These are phyloP conservation scores for Hofmannophila pseudospretella DNA, from an alignment of 2,888 invertebrate genomes.

Conservation along the genomic window DNA sequence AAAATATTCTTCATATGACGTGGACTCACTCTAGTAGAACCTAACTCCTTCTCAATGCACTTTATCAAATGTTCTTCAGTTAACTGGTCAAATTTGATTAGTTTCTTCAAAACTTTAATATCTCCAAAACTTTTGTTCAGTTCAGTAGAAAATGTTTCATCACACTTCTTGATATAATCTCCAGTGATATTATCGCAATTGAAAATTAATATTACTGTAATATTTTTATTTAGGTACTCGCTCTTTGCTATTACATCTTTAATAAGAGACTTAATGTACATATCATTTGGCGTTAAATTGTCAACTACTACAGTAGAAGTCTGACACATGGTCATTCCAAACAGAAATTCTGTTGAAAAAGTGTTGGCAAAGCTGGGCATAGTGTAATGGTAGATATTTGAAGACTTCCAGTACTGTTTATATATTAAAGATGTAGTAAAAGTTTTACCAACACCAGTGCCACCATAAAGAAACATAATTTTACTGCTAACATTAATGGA, in stretches of 20 bases:
- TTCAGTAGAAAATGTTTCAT: constrained; percentile 29
- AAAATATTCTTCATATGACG: constrained; percentile 34
- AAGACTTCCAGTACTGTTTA: constrained; percentile 35
- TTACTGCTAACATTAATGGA: constrained; percentile 33
- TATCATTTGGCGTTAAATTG: constrained; percentile 43
- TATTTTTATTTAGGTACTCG: constrained; percentile 38
- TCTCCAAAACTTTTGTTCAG: constrained; percentile 34
- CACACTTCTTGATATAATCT: constrained; percentile 39
- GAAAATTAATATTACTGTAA: constrained; percentile 55
- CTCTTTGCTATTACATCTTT: constrained; percentile 43
- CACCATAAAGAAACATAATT: constrained; percentile 57
- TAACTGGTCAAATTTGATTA: constrained; percentile 49
- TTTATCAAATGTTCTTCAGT: constrained; percentile 40
- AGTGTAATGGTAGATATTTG: constrained; percentile 63
- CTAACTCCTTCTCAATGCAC: constrained; percentile 54
- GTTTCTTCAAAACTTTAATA: constrained; percentile 35
- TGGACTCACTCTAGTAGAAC: constrained; percentile 22
- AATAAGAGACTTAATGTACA: constrained; percentile 33
- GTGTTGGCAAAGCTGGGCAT: constrained; percentile 54
- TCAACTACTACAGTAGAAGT: constrained; percentile 53
- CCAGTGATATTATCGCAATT: constrained; percentile 45
- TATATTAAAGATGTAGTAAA: constrained; percentile 49
- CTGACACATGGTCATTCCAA: constrained; percentile 52
- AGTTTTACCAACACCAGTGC: constrained; percentile 69
- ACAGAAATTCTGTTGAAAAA: constrained; percentile 47